A percentile compares a stretch with the other conserved stretches of the same genome.
Evolutionary conservation across 2,113 vertebrate genomes (phyloP).

Genomic region (Eubucco bourcierii): DNA sequence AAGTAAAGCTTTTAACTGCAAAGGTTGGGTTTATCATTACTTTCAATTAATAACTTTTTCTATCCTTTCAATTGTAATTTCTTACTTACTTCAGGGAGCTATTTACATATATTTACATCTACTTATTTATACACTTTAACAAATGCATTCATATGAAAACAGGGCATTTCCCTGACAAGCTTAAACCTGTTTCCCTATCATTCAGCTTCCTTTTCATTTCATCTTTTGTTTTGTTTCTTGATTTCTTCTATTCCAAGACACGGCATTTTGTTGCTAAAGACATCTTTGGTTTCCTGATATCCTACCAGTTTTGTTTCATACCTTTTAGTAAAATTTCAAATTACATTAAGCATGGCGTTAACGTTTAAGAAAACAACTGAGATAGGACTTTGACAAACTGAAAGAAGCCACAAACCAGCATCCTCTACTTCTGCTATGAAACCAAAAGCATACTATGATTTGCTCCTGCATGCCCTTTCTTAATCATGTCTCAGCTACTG

Average conservation of each 20-base stretch:
- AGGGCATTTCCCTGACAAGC: constrained; percentile 8
- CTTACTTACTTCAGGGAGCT: constrained; percentile 24
- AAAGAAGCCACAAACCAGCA: background rate
- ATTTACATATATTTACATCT: constrained; percentile 43
- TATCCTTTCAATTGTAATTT: constrained; percentile 46
- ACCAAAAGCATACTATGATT: background rate
- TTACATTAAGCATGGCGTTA: background rate
- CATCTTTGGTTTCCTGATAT: constrained; percentile 1
- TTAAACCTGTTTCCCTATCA: constrained; percentile 14
- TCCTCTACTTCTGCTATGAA: background rate
- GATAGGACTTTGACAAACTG: background rate
- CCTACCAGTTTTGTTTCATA: constrained; percentile 10
- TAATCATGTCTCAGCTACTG: background rate
- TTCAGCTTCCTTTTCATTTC: constrained; percentile 27
- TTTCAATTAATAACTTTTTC: constrained; percentile 42
- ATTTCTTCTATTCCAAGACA: background rate
- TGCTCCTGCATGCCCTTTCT: background rate
- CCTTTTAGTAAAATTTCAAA: background rate
- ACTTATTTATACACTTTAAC: constrained; percentile 26
- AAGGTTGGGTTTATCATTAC: constrained; percentile 22
- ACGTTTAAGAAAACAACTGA: constrained; percentile 2
- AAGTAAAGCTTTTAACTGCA: constrained; percentile 18
- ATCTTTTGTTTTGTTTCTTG: constrained; percentile 23
- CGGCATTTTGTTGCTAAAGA: background rate
- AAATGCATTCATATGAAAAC: constrained; percentile 32